Percentiles rank a stretch among this genome's conserved stretches.
phyloP scores from a whole-genome alignment of 1,140 invertebrate genomes.

The Pseudomyrmex flavicornis region DNA sequence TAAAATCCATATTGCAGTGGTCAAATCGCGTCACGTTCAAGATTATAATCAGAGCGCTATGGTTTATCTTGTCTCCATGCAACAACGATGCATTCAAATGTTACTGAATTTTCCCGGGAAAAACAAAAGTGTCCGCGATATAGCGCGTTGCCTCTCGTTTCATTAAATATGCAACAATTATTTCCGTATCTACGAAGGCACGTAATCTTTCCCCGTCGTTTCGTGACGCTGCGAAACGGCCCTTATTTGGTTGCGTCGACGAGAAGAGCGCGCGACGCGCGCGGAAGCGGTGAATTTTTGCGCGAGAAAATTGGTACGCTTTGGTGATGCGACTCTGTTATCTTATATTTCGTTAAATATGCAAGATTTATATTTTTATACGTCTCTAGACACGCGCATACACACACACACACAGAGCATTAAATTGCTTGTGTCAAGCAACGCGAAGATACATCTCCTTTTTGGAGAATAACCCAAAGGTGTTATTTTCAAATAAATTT shows the following conservation, averaged over 20 bases:
- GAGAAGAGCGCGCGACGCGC: slow-evolving; percentile 37
- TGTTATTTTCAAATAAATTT: background rate
- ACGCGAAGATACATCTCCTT: background rate
- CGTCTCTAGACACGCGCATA: slow-evolving; percentile 54
- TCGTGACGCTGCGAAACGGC: slow-evolving; percentile 55
- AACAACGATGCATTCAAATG: slow-evolving; percentile 5
- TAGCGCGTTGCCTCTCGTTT: slow-evolving; percentile 55
- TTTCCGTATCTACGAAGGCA: slow-evolving; percentile 68
- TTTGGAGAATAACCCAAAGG: background rate
- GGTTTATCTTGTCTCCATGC: slow-evolving; percentile 5
- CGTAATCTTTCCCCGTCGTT: slow-evolving; percentile 56
- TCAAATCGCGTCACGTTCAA: background rate
- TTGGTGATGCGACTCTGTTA: slow-evolving; percentile 56
- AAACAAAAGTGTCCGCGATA: slow-evolving; percentile 53
- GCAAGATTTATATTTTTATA: slow-evolving; percentile 72
- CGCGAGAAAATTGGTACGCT: slow-evolving; percentile 65
- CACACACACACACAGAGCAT: background rate
- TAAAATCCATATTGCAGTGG: background rate
- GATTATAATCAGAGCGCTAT: slow-evolving; percentile 44
- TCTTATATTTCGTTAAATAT: slow-evolving; percentile 73
- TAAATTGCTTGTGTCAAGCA: slow-evolving; percentile 33
- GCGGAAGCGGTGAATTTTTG: slow-evolving; percentile 69
- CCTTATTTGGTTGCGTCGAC: slow-evolving; percentile 59
- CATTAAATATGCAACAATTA: slow-evolving; percentile 78
- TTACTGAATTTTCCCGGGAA: slow-evolving; percentile 56